phyloP scores from a whole-genome alignment of 2,797 vertebrate genomes.

The Danio albolineatus region DNA sequence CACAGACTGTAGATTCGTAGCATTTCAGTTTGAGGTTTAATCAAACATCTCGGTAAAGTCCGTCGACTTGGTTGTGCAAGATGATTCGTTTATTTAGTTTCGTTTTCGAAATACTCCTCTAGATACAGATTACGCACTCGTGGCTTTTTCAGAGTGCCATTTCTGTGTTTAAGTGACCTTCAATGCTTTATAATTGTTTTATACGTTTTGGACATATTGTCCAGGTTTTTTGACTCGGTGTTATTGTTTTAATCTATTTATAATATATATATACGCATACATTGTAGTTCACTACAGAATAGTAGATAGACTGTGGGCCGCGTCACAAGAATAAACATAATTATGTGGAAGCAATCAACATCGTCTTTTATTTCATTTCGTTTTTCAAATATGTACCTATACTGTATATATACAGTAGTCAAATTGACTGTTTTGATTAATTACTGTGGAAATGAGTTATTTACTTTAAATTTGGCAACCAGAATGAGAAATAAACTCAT shows the following conservation, averaged over 20 bases:
- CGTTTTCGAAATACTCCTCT: slow-evolving; percentile 47
- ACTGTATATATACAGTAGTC: neutral
- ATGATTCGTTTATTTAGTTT: slow-evolving; percentile 34
- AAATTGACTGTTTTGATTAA: neutral
- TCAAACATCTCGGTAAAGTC: slow-evolving; percentile 41
- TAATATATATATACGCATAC: slow-evolving; percentile 35
- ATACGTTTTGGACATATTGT: slow-evolving; percentile 81
- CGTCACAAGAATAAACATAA: slow-evolving; percentile 33
- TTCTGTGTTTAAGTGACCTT: slow-evolving; percentile 86
- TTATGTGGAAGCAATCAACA: slow-evolving; percentile 10
- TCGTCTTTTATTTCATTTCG: slow-evolving; percentile 9
- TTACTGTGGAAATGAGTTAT: neutral
- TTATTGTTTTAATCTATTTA: slow-evolving; percentile 51
- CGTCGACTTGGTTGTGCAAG: slow-evolving; percentile 44
- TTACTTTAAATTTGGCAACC: neutral
- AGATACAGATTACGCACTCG: slow-evolving; percentile 58
- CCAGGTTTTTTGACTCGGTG: slow-evolving; percentile 69
- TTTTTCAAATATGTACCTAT: neutral
- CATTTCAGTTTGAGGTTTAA: slow-evolving; percentile 44
- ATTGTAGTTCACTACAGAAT: neutral
- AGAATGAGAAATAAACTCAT: neutral
- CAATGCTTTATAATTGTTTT: slow-evolving; percentile 79
- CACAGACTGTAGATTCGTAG: slow-evolving; percentile 22
- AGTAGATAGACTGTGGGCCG: slow-evolving; percentile 39
- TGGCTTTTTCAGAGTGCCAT: slow-evolving; percentile 74